Conservation (phyloP, 2,797 vertebrate genomes). For the Rhinogobio ventralis region DNA sequence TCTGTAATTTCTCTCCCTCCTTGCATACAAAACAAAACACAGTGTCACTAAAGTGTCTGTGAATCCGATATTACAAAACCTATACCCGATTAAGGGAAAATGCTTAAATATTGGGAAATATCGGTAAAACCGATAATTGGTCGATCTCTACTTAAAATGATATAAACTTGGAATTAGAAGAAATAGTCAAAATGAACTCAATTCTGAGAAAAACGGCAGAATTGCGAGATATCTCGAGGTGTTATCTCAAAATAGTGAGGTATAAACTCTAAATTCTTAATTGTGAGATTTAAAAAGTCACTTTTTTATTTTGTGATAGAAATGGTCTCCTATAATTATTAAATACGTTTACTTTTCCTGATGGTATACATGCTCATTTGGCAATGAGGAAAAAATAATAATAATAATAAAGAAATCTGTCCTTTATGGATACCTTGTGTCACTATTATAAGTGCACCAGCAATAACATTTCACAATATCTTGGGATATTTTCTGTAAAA, state of each 20-base stretch:
- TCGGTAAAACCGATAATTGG: no score
- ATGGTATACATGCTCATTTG: not conserved
- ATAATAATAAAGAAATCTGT: not conserved
- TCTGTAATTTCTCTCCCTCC: no score
- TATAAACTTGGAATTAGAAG: no score
- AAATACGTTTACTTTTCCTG: not conserved
- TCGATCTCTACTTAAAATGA: no score
- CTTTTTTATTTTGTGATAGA: not conserved
- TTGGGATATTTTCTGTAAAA: not conserved
- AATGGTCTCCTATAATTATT: not conserved
- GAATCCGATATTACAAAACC: no score
- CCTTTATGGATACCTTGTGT: not conserved
- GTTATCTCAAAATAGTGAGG: not conserved
- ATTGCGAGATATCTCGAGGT: not conserved
- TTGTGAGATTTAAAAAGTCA: not conserved
- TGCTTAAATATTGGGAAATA: no score
- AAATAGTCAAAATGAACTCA: no score
- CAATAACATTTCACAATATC: not conserved
- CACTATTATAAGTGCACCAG: not conserved
- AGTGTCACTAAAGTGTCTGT: no score
- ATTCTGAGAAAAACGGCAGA: not conserved
- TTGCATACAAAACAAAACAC: no score
- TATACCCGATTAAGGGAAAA: no score
- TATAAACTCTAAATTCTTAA: not conserved
- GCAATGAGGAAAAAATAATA: not conserved